phyloP scores from a whole-genome alignment of 2,888 invertebrate species.

The Diploptera punctata region DNA sequence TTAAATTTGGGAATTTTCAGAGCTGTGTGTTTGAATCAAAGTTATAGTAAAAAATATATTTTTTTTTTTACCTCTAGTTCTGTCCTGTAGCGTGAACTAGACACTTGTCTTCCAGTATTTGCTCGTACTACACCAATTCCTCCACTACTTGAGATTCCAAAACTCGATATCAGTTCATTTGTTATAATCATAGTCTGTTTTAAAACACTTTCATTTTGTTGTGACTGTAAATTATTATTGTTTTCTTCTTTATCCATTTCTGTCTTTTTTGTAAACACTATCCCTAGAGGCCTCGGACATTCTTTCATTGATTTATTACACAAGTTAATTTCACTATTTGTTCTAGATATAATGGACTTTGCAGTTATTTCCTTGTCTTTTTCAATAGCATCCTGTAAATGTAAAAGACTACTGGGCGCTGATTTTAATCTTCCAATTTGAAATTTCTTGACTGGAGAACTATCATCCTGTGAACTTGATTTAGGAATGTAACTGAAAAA shows the following conservation, averaged over 20 bases:
- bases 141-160: neutral
- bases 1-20: too few species aligned
- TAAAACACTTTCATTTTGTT: neutral
- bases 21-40: too few species aligned
- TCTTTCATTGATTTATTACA: neutral
- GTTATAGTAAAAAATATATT: too few species aligned
- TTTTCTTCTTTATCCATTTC: neutral
- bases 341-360: neutral
- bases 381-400: neutral
- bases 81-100: constrained; percentile 36
- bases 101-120: constrained; percentile 37
- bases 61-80: constrained; percentile 42
- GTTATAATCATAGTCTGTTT: neutral
- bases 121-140: constrained; percentile 37
- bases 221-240: constrained; percentile 1
- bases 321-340: neutral
- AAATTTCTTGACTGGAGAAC: neutral
- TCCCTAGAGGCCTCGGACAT: neutral
- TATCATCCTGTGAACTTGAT: neutral
- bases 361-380: neutral
- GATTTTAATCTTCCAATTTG: constrained; percentile 3
- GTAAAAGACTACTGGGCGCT: constrained; percentile 13
- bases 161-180: neutral
- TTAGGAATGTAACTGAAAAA: neutral
- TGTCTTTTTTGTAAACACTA: neutral